These are phyloP conservation scores for Galeruca laticollis DNA, from an alignment of 2,888 invertebrate species.

Conservation along the genomic window DNA sequence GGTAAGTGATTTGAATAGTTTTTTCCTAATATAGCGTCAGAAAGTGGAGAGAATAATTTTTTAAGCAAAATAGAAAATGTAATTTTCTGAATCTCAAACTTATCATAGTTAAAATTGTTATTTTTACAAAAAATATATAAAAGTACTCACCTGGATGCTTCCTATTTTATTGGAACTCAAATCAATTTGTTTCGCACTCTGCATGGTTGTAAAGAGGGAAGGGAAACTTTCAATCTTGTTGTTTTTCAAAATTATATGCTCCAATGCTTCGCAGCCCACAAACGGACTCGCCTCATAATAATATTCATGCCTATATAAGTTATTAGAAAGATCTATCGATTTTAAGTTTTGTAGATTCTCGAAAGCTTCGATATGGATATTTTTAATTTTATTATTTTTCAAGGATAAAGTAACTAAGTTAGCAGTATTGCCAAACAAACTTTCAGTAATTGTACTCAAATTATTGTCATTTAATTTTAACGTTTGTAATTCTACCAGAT, in stretches of 20 bases:
- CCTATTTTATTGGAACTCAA: constrained; percentile 35
- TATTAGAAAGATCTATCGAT: constrained; percentile 50
- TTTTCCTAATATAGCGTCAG: no score
- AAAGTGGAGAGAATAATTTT: no score
- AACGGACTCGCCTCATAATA: constrained; percentile 44
- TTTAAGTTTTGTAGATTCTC: constrained; percentile 53
- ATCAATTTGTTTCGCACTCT: constrained; percentile 45
- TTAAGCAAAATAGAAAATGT: no score
- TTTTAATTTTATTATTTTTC: constrained; percentile 73
- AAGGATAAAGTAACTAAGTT: constrained; percentile 60
- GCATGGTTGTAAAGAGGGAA: constrained; percentile 18
- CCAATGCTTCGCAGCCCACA: constrained; percentile 38
- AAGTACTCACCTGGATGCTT: constrained; percentile 11
- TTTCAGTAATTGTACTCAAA: constrained; percentile 37
- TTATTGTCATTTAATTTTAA: constrained; percentile 43
- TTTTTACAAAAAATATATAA: no score
- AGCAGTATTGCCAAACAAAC: constrained; percentile 34
- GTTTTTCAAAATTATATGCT: constrained; percentile 39
- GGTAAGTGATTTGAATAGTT: no score
- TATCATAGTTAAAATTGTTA: no score
- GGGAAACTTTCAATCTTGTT: constrained; percentile 40
- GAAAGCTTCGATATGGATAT: constrained; percentile 71
- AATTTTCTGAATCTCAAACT: no score
- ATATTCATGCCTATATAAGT: constrained; percentile 46
- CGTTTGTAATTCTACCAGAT: constrained; percentile 53